A percentile compares a stretch with the other conserved stretches of the same genome.
Conservation (phyloP, 2,888 invertebrate genomes). For the Siphlonurus alternatus region DNA sequence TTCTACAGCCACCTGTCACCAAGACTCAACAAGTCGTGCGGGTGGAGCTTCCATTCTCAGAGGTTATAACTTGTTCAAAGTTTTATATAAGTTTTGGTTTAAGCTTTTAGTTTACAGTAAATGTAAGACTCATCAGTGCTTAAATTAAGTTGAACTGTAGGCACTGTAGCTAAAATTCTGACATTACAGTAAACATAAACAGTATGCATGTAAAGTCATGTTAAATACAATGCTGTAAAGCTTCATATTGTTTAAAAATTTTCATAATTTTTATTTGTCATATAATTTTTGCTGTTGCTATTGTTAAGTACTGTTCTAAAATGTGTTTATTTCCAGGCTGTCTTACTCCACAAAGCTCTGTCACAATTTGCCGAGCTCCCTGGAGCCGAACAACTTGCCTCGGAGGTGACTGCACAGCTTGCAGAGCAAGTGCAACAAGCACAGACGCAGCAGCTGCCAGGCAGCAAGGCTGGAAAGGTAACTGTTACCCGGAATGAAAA, state of each 20-base stretch:
- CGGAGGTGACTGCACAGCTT: slow-evolving; percentile 60
- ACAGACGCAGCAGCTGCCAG: slow-evolving; percentile 56
- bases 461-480: slow-evolving; percentile 82
- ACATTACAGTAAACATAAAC: too few relatives aligned
- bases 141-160: too few relatives aligned
- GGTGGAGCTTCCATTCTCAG: slow-evolving; percentile 71
- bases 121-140: too few relatives aligned
- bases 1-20: slow-evolving; percentile 64
- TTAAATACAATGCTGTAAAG: too few relatives aligned
- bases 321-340: slow-evolving; percentile 37
- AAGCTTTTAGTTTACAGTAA: slow-evolving; percentile 2
- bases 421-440: slow-evolving; percentile 54
- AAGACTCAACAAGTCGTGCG: slow-evolving; percentile 62
- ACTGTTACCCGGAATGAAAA: slow-evolving; percentile 17
- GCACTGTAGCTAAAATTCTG: too few relatives aligned
- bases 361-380: slow-evolving; percentile 52
- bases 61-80: too few relatives aligned
- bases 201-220: too few relatives aligned
- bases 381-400: slow-evolving; percentile 52
- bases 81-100: not conserved
- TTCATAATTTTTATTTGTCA: not conserved
- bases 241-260: not conserved
- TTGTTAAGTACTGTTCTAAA: not conserved
- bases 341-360: slow-evolving; percentile 61
- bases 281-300: not conserved